Base-by-base conservation (phyloP, 2,113 vertebrate species). In the Gobiocypris rarus region DNA sequence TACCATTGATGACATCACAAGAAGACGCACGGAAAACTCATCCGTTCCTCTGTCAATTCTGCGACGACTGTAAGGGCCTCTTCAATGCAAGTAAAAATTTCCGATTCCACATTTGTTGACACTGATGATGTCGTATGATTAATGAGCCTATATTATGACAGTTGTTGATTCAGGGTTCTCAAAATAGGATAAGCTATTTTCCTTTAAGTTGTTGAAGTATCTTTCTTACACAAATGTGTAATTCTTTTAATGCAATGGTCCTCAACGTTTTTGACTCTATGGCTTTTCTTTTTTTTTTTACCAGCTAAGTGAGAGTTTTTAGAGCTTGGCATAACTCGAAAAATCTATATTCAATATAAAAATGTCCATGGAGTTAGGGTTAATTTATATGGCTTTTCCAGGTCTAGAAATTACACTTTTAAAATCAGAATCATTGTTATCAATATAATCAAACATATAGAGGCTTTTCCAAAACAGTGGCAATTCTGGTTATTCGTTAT, bases 1-100 rank as follows among this genome's bases (percentile, higher is more conserved):
- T 87, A 90, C 92, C 89, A 93, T 94, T 95, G 92, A 94, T 94
- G 92, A 94, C 91, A 91, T 94, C 92, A 94, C 88, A 43, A 80
- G 74, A 74, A 52, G 88, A 90, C 91, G 87, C 92, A 88, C 91
- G 90, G 89, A 89, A 92, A 92, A 89, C 91, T 90, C 88, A 89
- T 89, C 89, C 71, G 3, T 48, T 79, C 38, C 58, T 84, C 77
- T 56, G 34, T 63, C 22, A 52, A 80, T 7, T 63, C 15, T 45
- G 31, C 45, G 1, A 69, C 28, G 34, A 65, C 22, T 77, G n/a
- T 71, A 61, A 82, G 54, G 43, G 9, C 0, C 81, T 79, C 19
- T 77, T 10, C 43, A 61, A 63, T 13, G 50, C 22, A 9, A 69
- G 31, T 71, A 41, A 52, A 13, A 58, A 11, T 58, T 65, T 43